Conservation (phyloP, 2,797 vertebrate species). For the Ataeniobius toweri region DNA sequence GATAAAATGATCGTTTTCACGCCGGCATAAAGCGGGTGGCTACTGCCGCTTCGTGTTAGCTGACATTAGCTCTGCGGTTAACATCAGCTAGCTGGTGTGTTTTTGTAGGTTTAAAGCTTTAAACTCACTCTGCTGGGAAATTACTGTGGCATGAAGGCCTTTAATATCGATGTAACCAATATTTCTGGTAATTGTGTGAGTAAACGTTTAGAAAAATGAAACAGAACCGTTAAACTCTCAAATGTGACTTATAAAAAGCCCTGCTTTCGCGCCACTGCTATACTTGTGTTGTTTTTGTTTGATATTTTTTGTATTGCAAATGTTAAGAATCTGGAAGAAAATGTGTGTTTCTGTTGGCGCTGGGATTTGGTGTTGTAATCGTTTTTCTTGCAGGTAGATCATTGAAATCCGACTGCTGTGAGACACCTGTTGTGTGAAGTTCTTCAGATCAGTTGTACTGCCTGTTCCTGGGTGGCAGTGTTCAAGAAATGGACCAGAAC, state of each 20-base stretch:
- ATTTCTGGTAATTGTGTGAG: background rate
- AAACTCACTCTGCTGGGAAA: background rate
- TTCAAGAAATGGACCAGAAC: slow-evolving; percentile 92
- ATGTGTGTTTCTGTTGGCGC: background rate
- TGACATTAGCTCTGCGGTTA: slow-evolving; percentile 6
- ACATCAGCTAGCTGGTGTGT: slow-evolving; percentile 27
- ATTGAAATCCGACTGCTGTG: background rate
- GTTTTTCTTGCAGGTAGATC: background rate
- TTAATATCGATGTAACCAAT: rapidly evolving
- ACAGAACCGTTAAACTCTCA: background rate
- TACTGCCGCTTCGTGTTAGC: slow-evolving; percentile 14
- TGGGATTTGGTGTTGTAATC: background rate
- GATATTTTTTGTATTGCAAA: background rate
- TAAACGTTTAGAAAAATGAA: background rate
- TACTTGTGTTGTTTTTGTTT: background rate
- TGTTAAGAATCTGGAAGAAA: background rate
- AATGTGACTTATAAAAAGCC: background rate
- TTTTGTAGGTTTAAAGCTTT: slow-evolving; percentile 11
- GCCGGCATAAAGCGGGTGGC: background rate
- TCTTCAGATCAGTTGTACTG: slow-evolving; percentile 16
- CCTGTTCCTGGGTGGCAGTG: slow-evolving; percentile 53
- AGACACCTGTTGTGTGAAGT: slow-evolving; percentile 3
- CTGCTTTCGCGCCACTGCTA: slow-evolving; percentile 49
- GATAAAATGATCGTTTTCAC: background rate
- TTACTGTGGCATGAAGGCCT: rapidly evolving